Percentiles rank a stretch among this genome's conserved stretches.
These are phyloP conservation scores for Nemurella pictetii DNA, from an alignment of 2,888 invertebrate genomes.

Conservation along the genomic window DNA sequence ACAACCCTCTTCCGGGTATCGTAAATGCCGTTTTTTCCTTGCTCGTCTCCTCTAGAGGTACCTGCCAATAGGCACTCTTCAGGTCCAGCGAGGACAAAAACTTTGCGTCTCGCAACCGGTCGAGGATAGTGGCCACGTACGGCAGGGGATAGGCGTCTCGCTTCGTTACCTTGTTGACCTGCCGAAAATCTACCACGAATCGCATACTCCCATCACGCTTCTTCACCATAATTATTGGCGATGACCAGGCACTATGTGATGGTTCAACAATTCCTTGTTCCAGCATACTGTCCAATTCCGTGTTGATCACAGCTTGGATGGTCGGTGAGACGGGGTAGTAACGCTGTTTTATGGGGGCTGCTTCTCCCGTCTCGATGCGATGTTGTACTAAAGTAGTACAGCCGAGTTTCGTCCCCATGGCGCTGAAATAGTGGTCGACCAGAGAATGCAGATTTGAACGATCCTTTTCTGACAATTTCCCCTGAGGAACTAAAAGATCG, in stretches of 20 bases:
- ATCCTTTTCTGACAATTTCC: too few species aligned
- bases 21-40: conserved; percentile 46
- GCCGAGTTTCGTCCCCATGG: too few species aligned
- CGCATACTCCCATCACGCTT: conserved; percentile 45
- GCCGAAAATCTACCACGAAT: conserved; percentile 47
- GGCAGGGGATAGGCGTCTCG: too few species aligned
- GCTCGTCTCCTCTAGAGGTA: conserved; percentile 45
- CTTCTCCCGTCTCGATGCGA: conserved; percentile 34
- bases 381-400: too few species aligned
- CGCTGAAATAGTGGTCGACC: too few species aligned
- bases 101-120: conserved; percentile 45
- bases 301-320: conserved; percentile 35
- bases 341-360: conserved; percentile 41
- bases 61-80: too few species aligned
- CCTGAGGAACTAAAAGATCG: too few species aligned
- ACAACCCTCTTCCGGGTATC: conserved; percentile 45
- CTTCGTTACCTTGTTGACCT: conserved; percentile 46
- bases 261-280: conserved; percentile 47
- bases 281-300: conserved; percentile 48
- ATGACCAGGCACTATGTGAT: conserved; percentile 45
- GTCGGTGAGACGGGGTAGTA: conserved; percentile 40
- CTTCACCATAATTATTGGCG: conserved; percentile 45
- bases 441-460: too few species aligned
- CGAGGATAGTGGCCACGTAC: conserved; percentile 47
- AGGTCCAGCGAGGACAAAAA: conserved; percentile 48